These are phyloP conservation scores for Zaprionus ghesquierei DNA, from an alignment of 1,140 invertebrate genomes.

Conservation along the genomic window DNA sequence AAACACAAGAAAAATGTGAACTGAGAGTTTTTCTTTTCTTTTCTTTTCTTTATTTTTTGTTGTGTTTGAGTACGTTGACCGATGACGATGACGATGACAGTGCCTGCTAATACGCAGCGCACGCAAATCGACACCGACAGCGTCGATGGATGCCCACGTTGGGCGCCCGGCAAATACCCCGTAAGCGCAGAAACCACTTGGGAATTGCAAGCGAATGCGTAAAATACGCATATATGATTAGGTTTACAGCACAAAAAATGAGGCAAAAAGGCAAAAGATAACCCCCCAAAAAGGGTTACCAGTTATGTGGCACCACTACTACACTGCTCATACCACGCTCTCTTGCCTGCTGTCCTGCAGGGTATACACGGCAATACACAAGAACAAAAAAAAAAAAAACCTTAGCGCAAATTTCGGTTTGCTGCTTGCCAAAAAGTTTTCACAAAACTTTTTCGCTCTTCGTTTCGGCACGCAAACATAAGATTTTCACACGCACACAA, in stretches of 20 bases:
- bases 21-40: not conserved
- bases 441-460: slow-evolving; percentile 55
- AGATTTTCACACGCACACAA: slow-evolving; percentile 45
- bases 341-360: not conserved
- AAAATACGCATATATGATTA: not conserved
- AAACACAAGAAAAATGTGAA: not conserved
- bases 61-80: slow-evolving; percentile 23
- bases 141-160: not conserved
- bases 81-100: slow-evolving; percentile 28
- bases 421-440: slow-evolving; percentile 39
- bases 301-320: not conserved
- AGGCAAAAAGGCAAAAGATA: not conserved
- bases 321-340: not conserved
- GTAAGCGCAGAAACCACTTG: slow-evolving; percentile 1
- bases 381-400: not conserved
- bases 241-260: not conserved
- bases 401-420: slow-evolving; percentile 25
- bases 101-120: slow-evolving; percentile 39
- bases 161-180: slow-evolving; percentile 12
- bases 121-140: slow-evolving; percentile 33
- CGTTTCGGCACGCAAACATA: slow-evolving; percentile 34
- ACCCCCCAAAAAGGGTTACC: not conserved
- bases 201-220: slow-evolving; percentile 3
- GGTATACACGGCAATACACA: slow-evolving; percentile 3
- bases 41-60: not conserved